Evolutionary conservation across 2,888 invertebrate genomes (phyloP), one percentile per base, ranked within the genome.

Genomic region (Eustalomyia histrio): DNA sequence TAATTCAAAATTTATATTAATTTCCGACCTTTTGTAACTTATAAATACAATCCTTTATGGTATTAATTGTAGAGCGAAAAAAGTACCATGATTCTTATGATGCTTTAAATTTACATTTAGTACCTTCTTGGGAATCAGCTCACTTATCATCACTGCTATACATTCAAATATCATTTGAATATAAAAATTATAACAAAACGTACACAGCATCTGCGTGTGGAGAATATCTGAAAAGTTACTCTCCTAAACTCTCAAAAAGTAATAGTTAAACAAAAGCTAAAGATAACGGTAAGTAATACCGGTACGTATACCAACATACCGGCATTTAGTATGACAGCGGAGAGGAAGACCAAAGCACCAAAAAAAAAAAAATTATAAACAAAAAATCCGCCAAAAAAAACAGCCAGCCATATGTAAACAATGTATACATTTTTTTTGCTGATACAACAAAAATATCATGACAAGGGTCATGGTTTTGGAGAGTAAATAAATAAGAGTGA

Each of bases 121-220:
- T 47, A 14, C 43, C 43, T 1, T 2, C 7, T 12, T 5, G 14
- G 4, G 2, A 21, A 21, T 21, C n/a, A 21, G 4, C 21, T 21
- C 21, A 3, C 7, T 39, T 47, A 47, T 47, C 43, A 47, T 43
- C 43, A 4, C 14, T 39, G 39, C 39, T 47, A n/a, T 47, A 1
- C 43, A 47, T 47, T 47, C 4, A 47, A 47, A 47, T n/a, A 47
- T 47, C 1, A 47, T 47, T 21, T 9, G 4, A 7, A 21, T 18
- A 53, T 53, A 21, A 53, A 53, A 57, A 24, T 2, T 29, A 14
- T 24, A 14, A 14, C 24, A n/a, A 12, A 21, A 16, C 61, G 57
- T 60, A 69, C 35, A 79, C 81, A 80, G 68, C 76, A 80, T 80
- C 80, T 81, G 81, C 78, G 81, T 78, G 47, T 39, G 73, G 57